phyloP scores from a whole-genome alignment of 2,113 vertebrate species.

The Sapayoa aenigma region DNA sequence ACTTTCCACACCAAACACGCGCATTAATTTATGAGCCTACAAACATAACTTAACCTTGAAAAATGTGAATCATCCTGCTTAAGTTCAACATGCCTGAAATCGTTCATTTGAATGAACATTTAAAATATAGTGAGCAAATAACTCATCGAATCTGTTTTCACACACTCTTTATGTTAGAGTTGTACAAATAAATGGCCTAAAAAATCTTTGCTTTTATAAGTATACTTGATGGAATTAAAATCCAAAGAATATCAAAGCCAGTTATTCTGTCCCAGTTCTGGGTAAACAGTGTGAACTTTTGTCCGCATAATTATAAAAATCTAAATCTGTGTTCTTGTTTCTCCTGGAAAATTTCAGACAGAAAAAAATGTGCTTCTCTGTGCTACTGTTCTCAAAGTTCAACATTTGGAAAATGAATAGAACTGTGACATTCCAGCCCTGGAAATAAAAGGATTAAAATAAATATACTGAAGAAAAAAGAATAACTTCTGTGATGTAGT shows the following conservation, averaged over 20 bases:
- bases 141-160: not conserved
- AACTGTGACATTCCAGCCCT: not conserved
- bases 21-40: not conserved
- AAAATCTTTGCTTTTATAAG: not conserved
- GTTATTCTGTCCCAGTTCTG: not conserved
- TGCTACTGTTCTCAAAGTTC: not conserved
- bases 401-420: not conserved
- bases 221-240: not conserved
- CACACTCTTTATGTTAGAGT: not conserved
- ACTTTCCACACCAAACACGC: not conserved
- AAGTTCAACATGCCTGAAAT: not conserved
- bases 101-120: not conserved
- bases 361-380: not conserved
- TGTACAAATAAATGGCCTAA: not conserved
- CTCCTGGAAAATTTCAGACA: not conserved
- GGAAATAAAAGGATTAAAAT: constrained; percentile 43
- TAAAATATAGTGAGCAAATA: not conserved
- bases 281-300: not conserved
- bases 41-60: not conserved
- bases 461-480: not conserved
- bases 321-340: not conserved
- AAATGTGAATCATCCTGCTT: not conserved
- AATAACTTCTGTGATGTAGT: not conserved
- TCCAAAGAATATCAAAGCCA: not conserved
- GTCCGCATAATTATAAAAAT: not conserved